Conservation (phyloP, 2,113 vertebrate species). For the Apteryx mantelli region DNA sequence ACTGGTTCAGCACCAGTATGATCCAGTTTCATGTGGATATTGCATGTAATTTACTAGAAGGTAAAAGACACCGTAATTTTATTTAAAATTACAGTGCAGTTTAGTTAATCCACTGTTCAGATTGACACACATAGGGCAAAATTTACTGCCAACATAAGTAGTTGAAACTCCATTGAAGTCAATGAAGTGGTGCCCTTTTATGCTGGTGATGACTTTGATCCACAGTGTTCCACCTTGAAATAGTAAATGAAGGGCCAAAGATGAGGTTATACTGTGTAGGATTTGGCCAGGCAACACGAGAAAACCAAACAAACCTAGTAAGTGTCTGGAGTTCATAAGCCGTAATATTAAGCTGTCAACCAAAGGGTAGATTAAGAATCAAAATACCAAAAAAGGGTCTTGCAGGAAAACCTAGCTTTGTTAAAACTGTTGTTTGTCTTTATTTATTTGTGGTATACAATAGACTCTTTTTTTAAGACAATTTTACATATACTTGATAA, state of each 20-base stretch:
- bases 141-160: constrained; percentile 41
- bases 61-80: constrained; percentile 79
- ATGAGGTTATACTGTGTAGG: constrained; percentile 21
- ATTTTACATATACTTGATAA: constrained; percentile 84
- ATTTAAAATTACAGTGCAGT: constrained; percentile 75
- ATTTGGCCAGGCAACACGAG: constrained; percentile 41
- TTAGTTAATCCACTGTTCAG: constrained; percentile 74
- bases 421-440: constrained; percentile 83
- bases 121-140: constrained; percentile 32
- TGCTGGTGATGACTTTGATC: constrained; percentile 21
- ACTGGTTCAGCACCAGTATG: constrained; percentile 67
- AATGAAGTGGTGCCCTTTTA: constrained; percentile 17
- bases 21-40: constrained; percentile 63
- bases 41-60: constrained; percentile 68
- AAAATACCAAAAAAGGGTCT: constrained; percentile 82
- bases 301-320: constrained; percentile 55
- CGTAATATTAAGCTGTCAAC: constrained; percentile 78
- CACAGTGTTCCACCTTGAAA: constrained; percentile 70
- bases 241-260: constrained; percentile 64
- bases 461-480: constrained; percentile 77
- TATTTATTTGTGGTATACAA: constrained; percentile 88
- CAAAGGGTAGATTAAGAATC: constrained; percentile 79
- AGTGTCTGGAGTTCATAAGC: constrained; percentile 74
- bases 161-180: constrained; percentile 9
- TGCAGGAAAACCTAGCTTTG: constrained; percentile 80